Conservation (phyloP, 2,888 invertebrate genomes). For the Augiades crinisus region DNA sequence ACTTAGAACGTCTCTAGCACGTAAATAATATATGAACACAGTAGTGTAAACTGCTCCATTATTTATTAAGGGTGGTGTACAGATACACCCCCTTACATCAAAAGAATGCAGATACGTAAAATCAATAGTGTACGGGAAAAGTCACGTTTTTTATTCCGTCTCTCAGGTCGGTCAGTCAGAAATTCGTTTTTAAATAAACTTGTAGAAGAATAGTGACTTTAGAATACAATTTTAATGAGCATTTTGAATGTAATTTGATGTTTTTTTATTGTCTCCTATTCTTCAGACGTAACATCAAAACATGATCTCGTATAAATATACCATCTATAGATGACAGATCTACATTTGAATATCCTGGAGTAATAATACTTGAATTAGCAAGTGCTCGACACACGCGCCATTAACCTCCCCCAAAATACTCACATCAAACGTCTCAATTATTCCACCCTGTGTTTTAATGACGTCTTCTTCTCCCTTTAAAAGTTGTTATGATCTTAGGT, state of each 20-base stretch:
- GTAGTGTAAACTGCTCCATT: slow-evolving; percentile 17
- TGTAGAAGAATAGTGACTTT: no score
- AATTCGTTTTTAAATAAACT: no score
- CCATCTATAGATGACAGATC: no score
- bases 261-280: neutral
- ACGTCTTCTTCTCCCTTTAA: no score
- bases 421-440: slow-evolving; percentile 22
- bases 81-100: slow-evolving; percentile 13
- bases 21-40: slow-evolving; percentile 16
- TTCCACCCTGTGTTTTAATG: slow-evolving; percentile 25
- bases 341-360: slow-evolving; percentile 10
- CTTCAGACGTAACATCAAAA: no score
- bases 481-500: no score
- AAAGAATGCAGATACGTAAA: slow-evolving; percentile 9
- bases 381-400: slow-evolving; percentile 21
- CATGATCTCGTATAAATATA: no score
- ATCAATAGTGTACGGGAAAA: neutral
- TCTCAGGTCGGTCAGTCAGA: no score
- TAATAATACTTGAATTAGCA: slow-evolving; percentile 22
- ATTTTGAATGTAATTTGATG: no score
- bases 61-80: slow-evolving; percentile 8
- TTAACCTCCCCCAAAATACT: slow-evolving; percentile 19
- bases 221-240: no score
- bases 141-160: neutral
- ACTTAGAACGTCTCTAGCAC: slow-evolving; percentile 4